These are phyloP conservation scores for Agrotis exclamationis DNA, from an alignment of 2,888 invertebrate species.

Conservation along the genomic window DNA sequence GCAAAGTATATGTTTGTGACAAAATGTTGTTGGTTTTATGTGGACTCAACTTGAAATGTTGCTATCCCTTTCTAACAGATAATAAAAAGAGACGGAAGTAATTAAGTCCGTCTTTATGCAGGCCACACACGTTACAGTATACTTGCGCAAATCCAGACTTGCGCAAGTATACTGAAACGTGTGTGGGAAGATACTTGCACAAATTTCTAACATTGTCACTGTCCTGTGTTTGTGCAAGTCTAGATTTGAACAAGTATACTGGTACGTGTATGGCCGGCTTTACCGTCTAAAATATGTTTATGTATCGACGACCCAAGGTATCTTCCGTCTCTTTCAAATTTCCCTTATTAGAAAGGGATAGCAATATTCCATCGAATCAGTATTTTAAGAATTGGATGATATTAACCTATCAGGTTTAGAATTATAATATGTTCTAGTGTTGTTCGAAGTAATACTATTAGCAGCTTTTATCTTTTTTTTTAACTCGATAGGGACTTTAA, in stretches of 20 bases:
- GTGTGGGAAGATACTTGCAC: too few relatives aligned
- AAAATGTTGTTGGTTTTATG: slow-evolving; percentile 16
- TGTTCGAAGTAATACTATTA: slow-evolving; percentile 53
- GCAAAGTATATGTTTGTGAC: background rate
- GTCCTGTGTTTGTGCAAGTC: too few relatives aligned
- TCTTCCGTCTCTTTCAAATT: slow-evolving; percentile 2
- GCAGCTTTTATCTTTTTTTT: slow-evolving; percentile 50
- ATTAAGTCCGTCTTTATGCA: too few relatives aligned
- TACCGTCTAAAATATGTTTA: background rate
- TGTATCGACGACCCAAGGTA: background rate
- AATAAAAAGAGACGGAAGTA: background rate
- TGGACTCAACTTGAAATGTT: slow-evolving; percentile 12
- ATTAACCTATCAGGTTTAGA: slow-evolving; percentile 44
- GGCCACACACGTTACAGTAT: too few relatives aligned
- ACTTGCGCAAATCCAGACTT: too few relatives aligned
- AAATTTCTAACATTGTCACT: too few relatives aligned
- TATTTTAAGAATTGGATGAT: slow-evolving; percentile 48
- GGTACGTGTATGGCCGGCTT: too few relatives aligned
- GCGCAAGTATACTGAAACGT: too few relatives aligned
- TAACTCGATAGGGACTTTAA: background rate
- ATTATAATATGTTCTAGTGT: slow-evolving; percentile 50
- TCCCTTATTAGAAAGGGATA: background rate
- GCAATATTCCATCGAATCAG: slow-evolving; percentile 6
- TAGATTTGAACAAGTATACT: too few relatives aligned
- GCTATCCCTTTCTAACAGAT: background rate